Evolutionary conservation across 2,797 vertebrate genomes (phyloP).

Genomic region (Sebastes diploproa): DNA sequence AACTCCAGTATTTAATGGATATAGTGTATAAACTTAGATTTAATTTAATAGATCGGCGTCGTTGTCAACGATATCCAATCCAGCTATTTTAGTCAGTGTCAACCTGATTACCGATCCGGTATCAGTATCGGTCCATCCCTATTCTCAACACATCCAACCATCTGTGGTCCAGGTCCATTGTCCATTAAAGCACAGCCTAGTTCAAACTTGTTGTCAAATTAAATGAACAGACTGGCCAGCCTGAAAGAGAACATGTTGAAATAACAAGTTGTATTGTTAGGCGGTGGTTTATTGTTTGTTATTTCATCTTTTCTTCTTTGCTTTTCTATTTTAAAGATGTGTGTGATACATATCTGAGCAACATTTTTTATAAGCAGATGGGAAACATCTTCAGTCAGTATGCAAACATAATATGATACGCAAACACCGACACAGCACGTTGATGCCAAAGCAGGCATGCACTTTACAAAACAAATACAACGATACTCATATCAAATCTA

Average conservation of each 20-base stretch:
- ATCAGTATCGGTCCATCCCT: too few species aligned
- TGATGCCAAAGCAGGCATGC: conserved; percentile 40
- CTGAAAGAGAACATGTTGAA: neutral
- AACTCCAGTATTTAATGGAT: too few species aligned
- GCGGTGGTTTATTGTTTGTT: neutral
- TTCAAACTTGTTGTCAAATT: neutral
- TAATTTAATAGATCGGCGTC: too few species aligned
- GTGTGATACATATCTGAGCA: conserved; percentile 17
- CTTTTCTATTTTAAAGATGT: conserved; percentile 4
- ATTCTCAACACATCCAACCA: neutral
- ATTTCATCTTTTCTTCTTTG: neutral
- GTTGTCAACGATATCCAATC: too few species aligned
- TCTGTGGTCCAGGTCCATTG: neutral
- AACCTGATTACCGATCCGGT: too few species aligned
- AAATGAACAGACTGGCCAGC: neutral
- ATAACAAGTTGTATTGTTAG: neutral
- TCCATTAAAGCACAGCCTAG: neutral
- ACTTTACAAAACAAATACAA: conserved; percentile 38
- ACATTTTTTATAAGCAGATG: conserved; percentile 24
- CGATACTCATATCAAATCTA: conserved; percentile 2
- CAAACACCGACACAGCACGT: conserved; percentile 46
- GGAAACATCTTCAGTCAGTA: conserved; percentile 36
- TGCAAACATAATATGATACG: conserved; percentile 36
- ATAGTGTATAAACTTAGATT: too few species aligned
- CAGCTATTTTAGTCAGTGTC: too few species aligned